These are phyloP conservation scores for Tadarida brasiliensis DNA, from an alignment of 2,797 vertebrate genomes.

Conservation along the genomic window DNA sequence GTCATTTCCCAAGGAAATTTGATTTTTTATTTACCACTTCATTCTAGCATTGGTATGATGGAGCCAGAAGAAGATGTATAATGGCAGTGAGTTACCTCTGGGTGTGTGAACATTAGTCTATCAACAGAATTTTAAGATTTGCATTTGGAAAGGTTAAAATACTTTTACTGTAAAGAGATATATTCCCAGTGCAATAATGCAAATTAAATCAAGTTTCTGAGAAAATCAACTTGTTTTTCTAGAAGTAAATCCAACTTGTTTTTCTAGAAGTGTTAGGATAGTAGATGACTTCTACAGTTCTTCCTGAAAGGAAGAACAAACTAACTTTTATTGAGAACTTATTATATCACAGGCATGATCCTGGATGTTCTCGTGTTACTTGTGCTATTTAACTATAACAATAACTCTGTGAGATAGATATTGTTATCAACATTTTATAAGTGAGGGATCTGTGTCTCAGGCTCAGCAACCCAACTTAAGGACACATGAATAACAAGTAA, in stretches of 20 bases:
- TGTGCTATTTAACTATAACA: background rate
- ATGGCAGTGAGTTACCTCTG: background rate
- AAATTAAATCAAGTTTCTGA: conserved; percentile 37
- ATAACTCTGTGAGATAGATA: background rate
- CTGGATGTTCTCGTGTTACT: background rate
- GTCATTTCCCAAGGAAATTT: background rate
- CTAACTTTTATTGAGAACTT: background rate
- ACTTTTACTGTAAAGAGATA: background rate
- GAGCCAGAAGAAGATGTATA: background rate
- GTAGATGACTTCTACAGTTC: background rate
- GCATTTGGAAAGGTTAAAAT: background rate
- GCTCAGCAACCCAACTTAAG: background rate
- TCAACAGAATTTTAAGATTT: conserved; percentile 19
- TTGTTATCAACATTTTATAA: background rate
- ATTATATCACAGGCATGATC: background rate
- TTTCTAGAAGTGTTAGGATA: background rate
- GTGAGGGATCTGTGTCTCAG: background rate
- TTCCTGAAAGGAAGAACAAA: background rate
- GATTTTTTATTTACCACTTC: background rate
- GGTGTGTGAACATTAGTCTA: background rate
- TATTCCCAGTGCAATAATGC: background rate
- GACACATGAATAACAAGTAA: background rate
- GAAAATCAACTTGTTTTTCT: background rate
- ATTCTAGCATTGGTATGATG: background rate
- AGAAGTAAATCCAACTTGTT: background rate